Conservation (phyloP, 2,113 vertebrate genomes). For the Micromys minutus region DNA sequence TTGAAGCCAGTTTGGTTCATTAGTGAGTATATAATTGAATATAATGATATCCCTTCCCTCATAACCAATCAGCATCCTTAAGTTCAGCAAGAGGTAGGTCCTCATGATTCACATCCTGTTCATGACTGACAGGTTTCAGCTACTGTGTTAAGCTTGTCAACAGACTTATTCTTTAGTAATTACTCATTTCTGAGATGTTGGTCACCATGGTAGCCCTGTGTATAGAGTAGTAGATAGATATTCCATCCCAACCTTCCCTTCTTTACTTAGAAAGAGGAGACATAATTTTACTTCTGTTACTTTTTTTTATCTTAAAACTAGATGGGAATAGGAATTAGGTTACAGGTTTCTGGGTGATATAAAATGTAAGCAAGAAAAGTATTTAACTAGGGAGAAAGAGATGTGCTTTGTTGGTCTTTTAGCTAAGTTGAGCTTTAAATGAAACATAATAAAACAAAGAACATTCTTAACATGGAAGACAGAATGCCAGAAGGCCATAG, state of each 20-base stretch:
- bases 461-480: not conserved
- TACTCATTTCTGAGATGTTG: not conserved
- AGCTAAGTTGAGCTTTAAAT: constrained; percentile 10
- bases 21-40: not conserved
- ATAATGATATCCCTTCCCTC: not conserved
- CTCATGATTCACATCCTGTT: not conserved
- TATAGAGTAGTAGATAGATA: not conserved
- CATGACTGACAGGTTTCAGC: not conserved
- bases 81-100: not conserved
- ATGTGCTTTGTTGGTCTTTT: not conserved
- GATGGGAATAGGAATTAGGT: not conserved
- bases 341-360: not conserved
- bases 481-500: not conserved
- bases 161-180: not conserved
- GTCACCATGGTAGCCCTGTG: not conserved
- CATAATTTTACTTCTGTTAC: not conserved
- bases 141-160: not conserved
- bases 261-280: not conserved
- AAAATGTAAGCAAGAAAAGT: not conserved
- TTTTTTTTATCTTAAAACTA: constrained; percentile 50
- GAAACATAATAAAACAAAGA: constrained; percentile 6
- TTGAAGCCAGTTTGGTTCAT: not conserved
- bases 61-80: not conserved
- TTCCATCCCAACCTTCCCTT: not conserved
- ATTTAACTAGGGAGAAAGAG: not conserved